phyloP scores from a whole-genome alignment of 2,797 vertebrate species.

The Phrynocephalus vlangalii region DNA sequence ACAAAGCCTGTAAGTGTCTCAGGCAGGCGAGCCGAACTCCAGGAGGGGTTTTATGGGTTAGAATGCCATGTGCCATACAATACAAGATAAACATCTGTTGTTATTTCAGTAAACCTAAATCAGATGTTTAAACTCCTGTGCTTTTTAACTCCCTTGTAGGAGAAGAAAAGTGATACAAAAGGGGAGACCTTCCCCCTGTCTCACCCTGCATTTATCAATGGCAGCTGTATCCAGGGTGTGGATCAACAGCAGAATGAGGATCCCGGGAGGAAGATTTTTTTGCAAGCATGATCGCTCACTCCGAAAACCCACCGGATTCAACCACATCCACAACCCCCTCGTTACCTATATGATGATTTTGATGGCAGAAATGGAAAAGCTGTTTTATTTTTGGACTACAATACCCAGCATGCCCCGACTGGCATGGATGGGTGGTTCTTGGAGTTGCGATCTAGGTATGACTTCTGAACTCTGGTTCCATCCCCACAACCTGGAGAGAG shows the following conservation, averaged over 20 bases:
- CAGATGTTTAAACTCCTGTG: conserved; percentile 81
- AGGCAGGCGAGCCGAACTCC: conserved; percentile 45
- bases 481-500: too few relatives aligned
- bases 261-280: neutral
- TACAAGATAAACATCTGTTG: conserved; percentile 89
- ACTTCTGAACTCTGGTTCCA: too few relatives aligned
- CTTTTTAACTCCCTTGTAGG: conserved; percentile 17
- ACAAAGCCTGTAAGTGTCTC: conserved; percentile 72
- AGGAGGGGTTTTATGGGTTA: conserved; percentile 84
- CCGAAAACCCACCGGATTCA: neutral
- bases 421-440: too few relatives aligned
- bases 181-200: conserved; percentile 9
- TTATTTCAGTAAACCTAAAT: conserved; percentile 87
- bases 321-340: neutral
- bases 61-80: conserved; percentile 87
- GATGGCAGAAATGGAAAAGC: too few relatives aligned
- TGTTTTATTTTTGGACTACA: too few relatives aligned
- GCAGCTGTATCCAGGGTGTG: conserved; percentile 35
- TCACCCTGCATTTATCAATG: conserved; percentile 7
- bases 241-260: neutral
- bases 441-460: too few relatives aligned
- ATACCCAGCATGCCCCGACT: too few relatives aligned
- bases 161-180: conserved; percentile 63
- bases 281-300: too few relatives aligned
- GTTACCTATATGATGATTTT: neutral